phyloP scores from a whole-genome alignment of 2,797 vertebrate species.

The Liparis tanakae region DNA sequence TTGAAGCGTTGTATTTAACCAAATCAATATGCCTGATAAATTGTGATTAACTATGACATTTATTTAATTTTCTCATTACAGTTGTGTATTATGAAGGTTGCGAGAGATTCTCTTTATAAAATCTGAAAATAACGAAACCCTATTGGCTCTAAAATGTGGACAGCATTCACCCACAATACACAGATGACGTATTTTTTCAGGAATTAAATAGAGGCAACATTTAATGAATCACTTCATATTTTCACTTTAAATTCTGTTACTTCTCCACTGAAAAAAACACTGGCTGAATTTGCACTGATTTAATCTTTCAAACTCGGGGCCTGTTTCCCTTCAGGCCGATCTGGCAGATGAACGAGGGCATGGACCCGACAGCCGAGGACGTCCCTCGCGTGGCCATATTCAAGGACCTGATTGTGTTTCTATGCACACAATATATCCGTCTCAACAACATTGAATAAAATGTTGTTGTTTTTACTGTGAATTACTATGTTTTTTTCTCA shows the following conservation, averaged over 20 bases:
- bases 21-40: background rate
- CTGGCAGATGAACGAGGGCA: slow-evolving; percentile 1
- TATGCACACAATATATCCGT: slow-evolving; percentile 33
- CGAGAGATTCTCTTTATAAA: slow-evolving; percentile 11
- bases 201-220: background rate
- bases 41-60: slow-evolving; percentile 9
- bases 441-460: slow-evolving; percentile 8
- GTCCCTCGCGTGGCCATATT: slow-evolving; percentile 29
- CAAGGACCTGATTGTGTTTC: slow-evolving; percentile 29
- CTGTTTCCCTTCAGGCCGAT: slow-evolving; percentile 13
- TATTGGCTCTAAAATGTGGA: background rate
- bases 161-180: background rate
- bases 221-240: slow-evolving; percentile 6
- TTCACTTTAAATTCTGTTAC: slow-evolving; percentile 1
- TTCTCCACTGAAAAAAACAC: background rate
- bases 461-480: slow-evolving; percentile 24
- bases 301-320: slow-evolving; percentile 33
- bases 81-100: slow-evolving; percentile 10
- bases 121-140: background rate
- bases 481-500: background rate
- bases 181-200: background rate
- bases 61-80: slow-evolving; percentile 4
- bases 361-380: slow-evolving; percentile 8
- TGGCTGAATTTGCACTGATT: slow-evolving; percentile 22
- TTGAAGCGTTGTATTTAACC: background rate